phyloP scores from a whole-genome alignment of 2,113 vertebrate species.

The Panthera leo region DNA sequence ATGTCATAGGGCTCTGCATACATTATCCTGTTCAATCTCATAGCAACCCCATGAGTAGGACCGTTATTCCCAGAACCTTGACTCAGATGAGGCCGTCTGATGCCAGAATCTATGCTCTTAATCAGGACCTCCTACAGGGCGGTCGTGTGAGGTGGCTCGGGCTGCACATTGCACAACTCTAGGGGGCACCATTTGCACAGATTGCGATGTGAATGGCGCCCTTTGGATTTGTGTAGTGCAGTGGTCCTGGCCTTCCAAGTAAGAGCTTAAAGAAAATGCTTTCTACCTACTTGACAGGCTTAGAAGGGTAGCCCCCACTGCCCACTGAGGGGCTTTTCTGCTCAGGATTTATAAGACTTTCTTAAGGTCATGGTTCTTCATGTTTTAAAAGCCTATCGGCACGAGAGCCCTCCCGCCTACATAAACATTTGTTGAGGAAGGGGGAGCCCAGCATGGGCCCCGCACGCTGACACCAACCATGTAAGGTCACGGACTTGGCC shows the following conservation, averaged over 20 bases:
- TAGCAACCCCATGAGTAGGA: background rate
- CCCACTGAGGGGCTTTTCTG: background rate
- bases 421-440: constrained; percentile 51
- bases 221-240: background rate
- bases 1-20: background rate
- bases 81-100: background rate
- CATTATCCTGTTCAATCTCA: background rate
- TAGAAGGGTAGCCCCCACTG: background rate
- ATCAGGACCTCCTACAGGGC: background rate
- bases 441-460: background rate
- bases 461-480: background rate
- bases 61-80: background rate
- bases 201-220: accelerated
- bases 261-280: background rate
- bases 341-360: constrained; percentile 48
- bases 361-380: constrained; percentile 31
- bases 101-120: background rate
- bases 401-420: constrained; percentile 16
- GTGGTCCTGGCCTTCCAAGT: background rate
- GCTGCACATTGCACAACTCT: background rate
- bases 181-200: background rate
- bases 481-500: background rate
- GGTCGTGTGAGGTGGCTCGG: background rate
- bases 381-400: constrained; percentile 27
- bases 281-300: background rate